These are phyloP conservation scores for Meleagris gallopavo DNA, from an alignment of 2,113 vertebrate genomes.

Conservation along the genomic window DNA sequence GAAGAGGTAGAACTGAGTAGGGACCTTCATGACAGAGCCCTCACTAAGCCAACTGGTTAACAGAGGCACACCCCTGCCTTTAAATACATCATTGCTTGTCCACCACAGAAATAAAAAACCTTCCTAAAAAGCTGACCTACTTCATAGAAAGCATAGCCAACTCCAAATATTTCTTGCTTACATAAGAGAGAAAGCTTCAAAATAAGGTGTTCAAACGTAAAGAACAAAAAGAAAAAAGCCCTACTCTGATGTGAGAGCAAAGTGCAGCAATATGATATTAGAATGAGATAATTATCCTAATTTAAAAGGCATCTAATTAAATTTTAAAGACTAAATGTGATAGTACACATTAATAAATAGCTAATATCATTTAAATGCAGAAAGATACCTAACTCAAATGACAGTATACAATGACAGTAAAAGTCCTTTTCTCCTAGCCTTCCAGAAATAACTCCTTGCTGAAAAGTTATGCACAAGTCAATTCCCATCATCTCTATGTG, in stretches of 20 bases:
- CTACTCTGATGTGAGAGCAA: neutral
- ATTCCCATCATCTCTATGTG: slow-evolving; percentile 47
- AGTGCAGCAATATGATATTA: neutral
- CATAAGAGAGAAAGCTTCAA: neutral
- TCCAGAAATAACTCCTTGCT: neutral
- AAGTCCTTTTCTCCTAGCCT: neutral
- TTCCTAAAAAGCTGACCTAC: neutral
- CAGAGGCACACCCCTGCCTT: neutral
- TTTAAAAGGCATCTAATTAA: neutral
- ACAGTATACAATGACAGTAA: neutral
- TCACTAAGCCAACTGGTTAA: neutral
- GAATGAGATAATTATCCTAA: neutral
- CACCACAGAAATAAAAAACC: neutral
- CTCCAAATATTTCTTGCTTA: neutral
- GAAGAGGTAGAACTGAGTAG: neutral
- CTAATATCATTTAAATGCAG: neutral
- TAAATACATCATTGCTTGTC: neutral
- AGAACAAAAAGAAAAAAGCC: neutral
- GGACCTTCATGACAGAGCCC: neutral
- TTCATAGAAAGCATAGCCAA: neutral
- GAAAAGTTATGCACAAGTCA: slow-evolving; percentile 38
- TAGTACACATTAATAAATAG: neutral
- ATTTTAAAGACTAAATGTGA: neutral
- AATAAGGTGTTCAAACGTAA: neutral
- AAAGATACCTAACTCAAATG: neutral